Base-by-base conservation (phyloP, 1,140 invertebrate genomes). In the Aphis craccivora region DNA sequence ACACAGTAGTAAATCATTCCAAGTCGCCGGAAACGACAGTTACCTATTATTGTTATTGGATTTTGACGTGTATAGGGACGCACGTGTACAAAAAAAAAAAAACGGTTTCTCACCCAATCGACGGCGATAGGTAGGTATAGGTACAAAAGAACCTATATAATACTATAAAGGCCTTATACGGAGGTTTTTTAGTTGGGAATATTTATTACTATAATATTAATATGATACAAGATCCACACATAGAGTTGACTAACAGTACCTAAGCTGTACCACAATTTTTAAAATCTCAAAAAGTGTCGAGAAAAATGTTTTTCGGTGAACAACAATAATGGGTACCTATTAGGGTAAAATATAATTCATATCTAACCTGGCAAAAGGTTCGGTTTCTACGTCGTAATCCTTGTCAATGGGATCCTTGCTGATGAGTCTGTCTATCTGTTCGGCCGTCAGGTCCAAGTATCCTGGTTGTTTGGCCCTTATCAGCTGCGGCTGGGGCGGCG, bases 361-460 rank as follows among this genome's bases (percentile, higher is more conserved):
- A 22, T 53, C 37, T 43, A 55, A 93, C 93, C 93, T 93, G 40
- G 93, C 93, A 40, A 93, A 93, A 9, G 93, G 93, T 93, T 93
- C 86, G 22, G 60, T 43, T 83, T 93, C 93, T 45, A 93, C 93
- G 30, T 93, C 93, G 45, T 93, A 93, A 20, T 90, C 86, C 43
- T 93, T 90, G 6, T 93, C 93, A 9, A 93, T 93, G 87, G 93
- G 93, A 22, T 93, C 93, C 23, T 93, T 89, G 25, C 93, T 93
- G 67, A 93, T 93, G 45, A 93, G 93, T 40, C 93, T 35, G 55
- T 93, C 93, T 60, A 93, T 88, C 86, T 93, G 93, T 53, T 93
- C 93, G 45, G 86, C 51, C 45, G 93, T 93, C 84, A 93, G 40
- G 35, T 93, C 93, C 93, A 93, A 67, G 76, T 93, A 93, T 83